Evolutionary conservation across 2,797 vertebrate genomes (phyloP), one percentile per base, ranked within the genome.

Genomic region (Gorsachius magnificus): DNA sequence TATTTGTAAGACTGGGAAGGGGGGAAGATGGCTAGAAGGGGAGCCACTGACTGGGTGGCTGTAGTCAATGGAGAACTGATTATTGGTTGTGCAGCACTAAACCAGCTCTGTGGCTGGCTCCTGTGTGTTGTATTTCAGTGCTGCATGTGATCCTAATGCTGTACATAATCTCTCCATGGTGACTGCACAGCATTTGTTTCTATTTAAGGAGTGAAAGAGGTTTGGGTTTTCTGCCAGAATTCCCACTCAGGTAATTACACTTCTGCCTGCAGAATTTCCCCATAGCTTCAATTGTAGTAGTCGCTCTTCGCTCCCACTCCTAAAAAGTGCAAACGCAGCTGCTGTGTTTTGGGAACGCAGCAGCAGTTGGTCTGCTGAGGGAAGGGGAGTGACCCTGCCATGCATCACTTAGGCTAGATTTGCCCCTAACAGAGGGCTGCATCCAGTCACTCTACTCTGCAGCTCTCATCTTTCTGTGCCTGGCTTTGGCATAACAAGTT

Each of bases 161-260:
- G 61, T 91, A 80, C 2, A 35, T 93, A 92, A 93, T 96, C 92
- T 96, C 96, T 91, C 94, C 96, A 97, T 97, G 95, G 96, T 95
- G 96, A 97, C 96, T 93, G 94, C 84, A 89, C 58, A 48, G 88
- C 86, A 69, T 90, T 95, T 80, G 50, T 87, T 95, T 84, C 96
- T 97, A 93, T 96, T 97, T 96, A 95, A 89, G 78, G 95, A 85
- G 53, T 10, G 69, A 95, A 87, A 89, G 92, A 87, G 89, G 83
- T 83, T 83, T 97, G 89, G 92, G 79, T 71, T 96, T 93, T 93
- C 92, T 96, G 95, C 95, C 87, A 97, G 95, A 97, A 88, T 93
- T 93, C 87, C 69, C 79, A 88, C 95, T 95, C 95, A 95, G 96
- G 95, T 96, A 95, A 96, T 96, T 94, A 89, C 57, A 87, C 93